Conservation (phyloP, 2,797 vertebrate species). For the Pseudopleuronectes americanus region DNA sequence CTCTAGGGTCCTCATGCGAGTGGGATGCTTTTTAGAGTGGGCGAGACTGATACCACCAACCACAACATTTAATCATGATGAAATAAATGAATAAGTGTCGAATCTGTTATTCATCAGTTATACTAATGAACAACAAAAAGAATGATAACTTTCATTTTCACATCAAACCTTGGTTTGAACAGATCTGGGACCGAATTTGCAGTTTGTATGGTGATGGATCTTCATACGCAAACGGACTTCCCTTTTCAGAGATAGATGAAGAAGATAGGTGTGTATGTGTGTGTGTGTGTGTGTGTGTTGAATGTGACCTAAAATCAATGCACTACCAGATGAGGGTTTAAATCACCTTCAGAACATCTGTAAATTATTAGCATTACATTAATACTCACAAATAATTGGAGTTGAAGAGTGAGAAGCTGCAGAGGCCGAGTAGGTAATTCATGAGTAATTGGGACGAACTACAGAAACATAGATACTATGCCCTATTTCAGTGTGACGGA, state of each 20-base stretch:
- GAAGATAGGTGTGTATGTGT: background rate
- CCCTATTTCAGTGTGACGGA: constrained; percentile 70
- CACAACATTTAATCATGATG: too few relatives aligned
- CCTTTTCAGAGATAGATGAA: background rate
- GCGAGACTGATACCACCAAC: too few relatives aligned
- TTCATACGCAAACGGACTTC: background rate
- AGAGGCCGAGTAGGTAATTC: constrained; percentile 25
- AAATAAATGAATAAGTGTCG: background rate
- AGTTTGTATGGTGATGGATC: background rate
- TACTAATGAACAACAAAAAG: background rate
- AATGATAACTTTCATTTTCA: background rate
- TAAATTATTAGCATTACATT: constrained; percentile 41
- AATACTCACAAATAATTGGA: constrained; percentile 43
- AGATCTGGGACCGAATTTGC: background rate
- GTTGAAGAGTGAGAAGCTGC: constrained; percentile 31
- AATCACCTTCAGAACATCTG: constrained; percentile 55
- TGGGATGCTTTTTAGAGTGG: background rate
- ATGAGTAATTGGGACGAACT: constrained; percentile 46
- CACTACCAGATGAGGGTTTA: constrained; percentile 51
- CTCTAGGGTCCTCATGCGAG: background rate
- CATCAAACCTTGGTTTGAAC: background rate
- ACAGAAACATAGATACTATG: constrained; percentile 61
- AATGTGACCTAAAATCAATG: constrained; percentile 10
- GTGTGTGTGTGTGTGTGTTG: background rate
- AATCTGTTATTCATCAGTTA: background rate